Base-by-base conservation (phyloP, 2,113 vertebrate genomes). In the Myiagra hebetior region DNA sequence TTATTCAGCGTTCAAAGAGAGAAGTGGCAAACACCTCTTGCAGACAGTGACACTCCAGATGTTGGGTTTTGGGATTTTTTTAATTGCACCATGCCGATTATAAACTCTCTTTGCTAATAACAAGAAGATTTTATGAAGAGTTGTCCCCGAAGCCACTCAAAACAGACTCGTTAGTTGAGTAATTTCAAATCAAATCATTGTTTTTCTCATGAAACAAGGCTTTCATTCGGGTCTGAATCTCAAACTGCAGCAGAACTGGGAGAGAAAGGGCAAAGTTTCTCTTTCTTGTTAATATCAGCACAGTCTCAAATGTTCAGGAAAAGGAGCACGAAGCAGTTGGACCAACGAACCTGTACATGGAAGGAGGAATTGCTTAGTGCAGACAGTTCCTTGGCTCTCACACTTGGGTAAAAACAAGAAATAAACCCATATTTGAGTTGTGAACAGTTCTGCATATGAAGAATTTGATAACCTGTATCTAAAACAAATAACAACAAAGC, bases 91-190 rank as follows among this genome's bases (percentile, higher is more conserved):
- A 3, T 46, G 19, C n/a, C 73, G 76, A 76, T 80, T 74, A 62
- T 74, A 83, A 95, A 35, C 26, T 41, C n/a, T 42, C 55, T 65
- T 69, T 80, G 88, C 79, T 93, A 91, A 93, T 73, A 93, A 49
- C 78, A n/a, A 68, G 75, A 91, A n/a, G 50, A 24, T 72, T 85
- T 92, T 37, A 49, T 46, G n/a, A 78, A 60, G n/a, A 8, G 31
- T 9, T 91, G 53, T 59, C 73, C 69, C 89, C 46, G 13, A 81
- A 91, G 60, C 42, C 42, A 57, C 90, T 92, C 91, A 84, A 14
- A 96, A 46, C 15, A 20, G 47, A 31, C 68, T 70, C 31, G 5
- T 60, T 47, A 27, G 52, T 44, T 87, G 87, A 95, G 74, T 91
- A 22, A 94, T 87, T 91, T 87, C 60, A 39, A 74, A 92, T 52